phyloP scores from a whole-genome alignment of 2,113 vertebrate genomes.

The Chionomys nivalis region DNA sequence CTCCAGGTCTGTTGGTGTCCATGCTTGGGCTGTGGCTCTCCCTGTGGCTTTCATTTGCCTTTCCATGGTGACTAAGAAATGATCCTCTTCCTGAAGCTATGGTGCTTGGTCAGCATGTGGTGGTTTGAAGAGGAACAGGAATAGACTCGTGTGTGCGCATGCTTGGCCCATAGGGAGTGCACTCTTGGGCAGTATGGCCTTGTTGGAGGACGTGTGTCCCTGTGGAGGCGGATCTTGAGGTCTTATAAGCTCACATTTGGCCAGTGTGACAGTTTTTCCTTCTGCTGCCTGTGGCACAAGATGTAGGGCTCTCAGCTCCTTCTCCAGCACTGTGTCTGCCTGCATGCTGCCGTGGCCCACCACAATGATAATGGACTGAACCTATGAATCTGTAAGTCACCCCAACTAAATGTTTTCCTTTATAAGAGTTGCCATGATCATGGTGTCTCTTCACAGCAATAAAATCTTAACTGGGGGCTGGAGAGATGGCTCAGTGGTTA shows the following conservation, averaged over 20 bases:
- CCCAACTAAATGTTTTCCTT: background rate
- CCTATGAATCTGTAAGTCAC: background rate
- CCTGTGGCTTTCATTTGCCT: background rate
- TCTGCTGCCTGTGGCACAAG: background rate
- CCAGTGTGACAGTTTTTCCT: background rate
- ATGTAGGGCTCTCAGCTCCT: background rate
- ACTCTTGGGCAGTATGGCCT: background rate
- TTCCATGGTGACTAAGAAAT: background rate
- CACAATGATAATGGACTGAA: background rate
- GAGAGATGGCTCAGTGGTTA: too few relatives aligned
- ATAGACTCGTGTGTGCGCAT: background rate
- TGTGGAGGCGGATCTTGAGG: background rate
- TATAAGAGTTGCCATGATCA: background rate
- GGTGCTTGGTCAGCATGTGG: background rate
- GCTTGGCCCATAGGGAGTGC: background rate
- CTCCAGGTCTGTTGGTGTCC: too few relatives aligned
- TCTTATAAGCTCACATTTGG: background rate
- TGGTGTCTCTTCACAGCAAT: background rate
- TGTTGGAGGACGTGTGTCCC: background rate
- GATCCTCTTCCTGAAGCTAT: background rate
- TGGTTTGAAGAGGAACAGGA: background rate
- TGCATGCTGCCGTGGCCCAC: background rate
- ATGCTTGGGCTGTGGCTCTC: too few relatives aligned
- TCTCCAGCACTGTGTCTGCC: background rate
- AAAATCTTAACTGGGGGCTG: too few relatives aligned